Percentiles rank a stretch among this genome's conserved stretches.
Conservation (phyloP, 2,888 invertebrate genomes). For the Orthosia cruda region DNA sequence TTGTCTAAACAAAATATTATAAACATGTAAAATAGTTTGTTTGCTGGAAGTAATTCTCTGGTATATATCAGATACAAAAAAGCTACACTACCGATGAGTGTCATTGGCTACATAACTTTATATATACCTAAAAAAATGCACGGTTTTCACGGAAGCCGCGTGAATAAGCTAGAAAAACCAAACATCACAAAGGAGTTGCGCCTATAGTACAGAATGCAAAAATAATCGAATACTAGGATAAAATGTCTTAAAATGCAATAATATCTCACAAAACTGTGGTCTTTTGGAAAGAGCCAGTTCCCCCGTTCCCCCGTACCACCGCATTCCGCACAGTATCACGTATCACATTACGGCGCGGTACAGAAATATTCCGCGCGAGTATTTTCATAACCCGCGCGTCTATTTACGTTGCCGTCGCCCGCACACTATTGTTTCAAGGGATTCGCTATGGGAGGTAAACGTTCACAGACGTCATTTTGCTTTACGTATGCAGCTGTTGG, state of each 20-base stretch:
- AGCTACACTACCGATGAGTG: no score
- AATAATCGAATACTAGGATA: no score
- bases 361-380: constrained; percentile 68
- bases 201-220: no score
- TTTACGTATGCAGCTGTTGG: constrained; percentile 12
- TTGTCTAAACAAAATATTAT: no score
- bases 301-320: neutral
- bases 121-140: no score
- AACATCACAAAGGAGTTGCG: no score
- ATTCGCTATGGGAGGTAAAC: constrained; percentile 49
- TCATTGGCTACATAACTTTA: no score
- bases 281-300: constrained; percentile 1
- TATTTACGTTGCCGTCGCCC: constrained; percentile 63
- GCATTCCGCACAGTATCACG: constrained; percentile 55
- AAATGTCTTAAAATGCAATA: neutral
- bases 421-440: constrained; percentile 62
- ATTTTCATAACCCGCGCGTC: constrained; percentile 67
- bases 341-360: constrained; percentile 65
- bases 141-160: no score
- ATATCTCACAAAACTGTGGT: neutral
- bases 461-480: constrained; percentile 1
- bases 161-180: no score
- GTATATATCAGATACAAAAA: no score
- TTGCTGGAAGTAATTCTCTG: no score
- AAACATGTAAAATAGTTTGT: no score